These are phyloP conservation scores for Drosophila trapezifrons DNA, from an alignment of 1,140 invertebrate genomes.

Conservation along the genomic window DNA sequence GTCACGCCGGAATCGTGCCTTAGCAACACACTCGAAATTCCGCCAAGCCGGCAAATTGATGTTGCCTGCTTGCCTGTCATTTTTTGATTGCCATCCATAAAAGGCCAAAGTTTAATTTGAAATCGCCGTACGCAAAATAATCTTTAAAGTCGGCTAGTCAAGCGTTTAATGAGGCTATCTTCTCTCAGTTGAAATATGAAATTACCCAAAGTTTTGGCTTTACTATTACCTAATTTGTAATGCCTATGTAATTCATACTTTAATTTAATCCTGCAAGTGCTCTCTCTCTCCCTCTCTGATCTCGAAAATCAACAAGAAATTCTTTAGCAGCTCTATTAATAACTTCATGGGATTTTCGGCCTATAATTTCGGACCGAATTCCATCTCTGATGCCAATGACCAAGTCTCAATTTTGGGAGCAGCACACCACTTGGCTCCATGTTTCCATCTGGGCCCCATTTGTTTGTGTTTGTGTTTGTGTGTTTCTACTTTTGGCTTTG, in stretches of 20 bases:
- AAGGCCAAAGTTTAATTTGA: slow-evolving; percentile 34
- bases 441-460: slow-evolving; percentile 21
- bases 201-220: too few relatives aligned
- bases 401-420: slow-evolving; percentile 40
- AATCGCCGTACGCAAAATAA: slow-evolving; percentile 23
- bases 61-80: neutral
- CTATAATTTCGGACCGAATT: neutral
- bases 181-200: neutral
- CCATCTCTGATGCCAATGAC: slow-evolving; percentile 49
- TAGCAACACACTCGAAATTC: slow-evolving; percentile 13
- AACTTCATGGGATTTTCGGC: neutral
- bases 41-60: slow-evolving; percentile 36
- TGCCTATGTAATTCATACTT: neutral
- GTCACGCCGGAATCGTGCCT: slow-evolving; percentile 24
- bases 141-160: neutral
- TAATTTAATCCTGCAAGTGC: too few relatives aligned
- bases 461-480: slow-evolving; percentile 51
- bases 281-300: too few relatives aligned
- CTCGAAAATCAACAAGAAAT: neutral
- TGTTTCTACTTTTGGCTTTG: slow-evolving; percentile 77
- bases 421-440: slow-evolving; percentile 32
- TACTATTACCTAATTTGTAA: too few relatives aligned
- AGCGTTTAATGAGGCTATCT: slow-evolving; percentile 4
- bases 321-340: neutral
- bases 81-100: slow-evolving; percentile 35